Percentiles rank a stretch among this genome's conserved stretches.
Evolutionary conservation across 2,113 vertebrate genomes (phyloP).

Genomic region (Crotalus viridis): DNA sequence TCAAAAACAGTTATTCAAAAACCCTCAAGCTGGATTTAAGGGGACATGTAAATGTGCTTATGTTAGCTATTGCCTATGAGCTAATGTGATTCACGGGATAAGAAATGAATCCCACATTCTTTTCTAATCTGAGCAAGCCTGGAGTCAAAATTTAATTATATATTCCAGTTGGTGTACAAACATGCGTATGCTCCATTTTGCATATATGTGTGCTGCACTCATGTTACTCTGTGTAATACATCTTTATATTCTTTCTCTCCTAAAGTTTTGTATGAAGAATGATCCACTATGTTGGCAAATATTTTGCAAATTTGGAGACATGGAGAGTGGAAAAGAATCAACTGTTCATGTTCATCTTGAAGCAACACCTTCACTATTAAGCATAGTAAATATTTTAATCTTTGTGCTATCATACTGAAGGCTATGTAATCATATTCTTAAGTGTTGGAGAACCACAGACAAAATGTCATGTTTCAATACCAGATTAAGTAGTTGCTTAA

Average conservation of each 20-base stretch:
- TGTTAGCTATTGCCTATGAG: neutral
- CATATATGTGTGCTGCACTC: neutral
- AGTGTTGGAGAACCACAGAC: neutral
- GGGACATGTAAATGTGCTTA: neutral
- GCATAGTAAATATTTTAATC: conserved; percentile 66
- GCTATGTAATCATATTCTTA: neutral
- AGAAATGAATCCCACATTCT: neutral
- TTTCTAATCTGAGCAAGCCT: neutral
- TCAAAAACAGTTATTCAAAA: neutral
- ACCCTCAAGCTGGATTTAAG: neutral
- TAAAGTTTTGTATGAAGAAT: conserved; percentile 80
- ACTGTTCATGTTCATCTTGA: conserved; percentile 79
- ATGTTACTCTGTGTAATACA: neutral
- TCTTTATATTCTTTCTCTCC: neutral
- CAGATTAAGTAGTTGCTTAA: neutral
- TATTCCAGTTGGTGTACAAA: neutral
- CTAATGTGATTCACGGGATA: neutral
- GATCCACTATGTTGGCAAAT: conserved; percentile 81
- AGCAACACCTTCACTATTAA: conserved; percentile 80
- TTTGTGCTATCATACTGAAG: neutral
- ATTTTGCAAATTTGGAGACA: conserved; percentile 81
- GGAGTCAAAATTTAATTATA: neutral
- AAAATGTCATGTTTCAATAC: neutral
- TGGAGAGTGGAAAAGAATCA: conserved; percentile 85
- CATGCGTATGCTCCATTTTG: neutral